These are phyloP conservation scores for Aegotheles bennettii DNA, from an alignment of 2,113 vertebrate species.

Conservation along the genomic window DNA sequence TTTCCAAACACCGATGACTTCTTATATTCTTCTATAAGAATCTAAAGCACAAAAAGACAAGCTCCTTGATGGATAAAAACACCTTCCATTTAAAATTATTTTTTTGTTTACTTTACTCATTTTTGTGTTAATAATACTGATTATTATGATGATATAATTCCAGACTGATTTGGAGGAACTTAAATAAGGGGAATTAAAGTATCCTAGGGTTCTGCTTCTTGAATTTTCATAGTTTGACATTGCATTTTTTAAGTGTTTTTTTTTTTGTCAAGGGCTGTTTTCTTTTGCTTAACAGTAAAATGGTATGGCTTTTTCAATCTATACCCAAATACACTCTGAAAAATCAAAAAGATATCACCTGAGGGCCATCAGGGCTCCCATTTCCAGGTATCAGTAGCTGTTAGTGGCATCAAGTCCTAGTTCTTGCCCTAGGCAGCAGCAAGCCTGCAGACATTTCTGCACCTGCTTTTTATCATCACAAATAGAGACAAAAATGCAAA, in stretches of 20 bases:
- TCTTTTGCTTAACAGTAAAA: neutral
- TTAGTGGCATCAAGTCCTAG: neutral
- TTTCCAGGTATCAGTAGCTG: neutral
- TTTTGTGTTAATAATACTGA: neutral
- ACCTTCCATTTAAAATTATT: neutral
- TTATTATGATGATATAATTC: neutral
- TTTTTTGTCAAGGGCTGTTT: neutral
- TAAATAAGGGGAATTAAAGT: neutral
- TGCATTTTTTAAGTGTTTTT: neutral
- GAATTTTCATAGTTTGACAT: neutral
- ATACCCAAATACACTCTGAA: neutral
- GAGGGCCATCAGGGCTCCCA: neutral
- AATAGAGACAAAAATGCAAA: neutral
- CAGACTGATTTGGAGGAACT: neutral
- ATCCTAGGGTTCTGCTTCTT: neutral
- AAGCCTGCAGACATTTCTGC: neutral
- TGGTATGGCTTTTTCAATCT: neutral
- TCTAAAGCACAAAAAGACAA: neutral
- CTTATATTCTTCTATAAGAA: neutral
- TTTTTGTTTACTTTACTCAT: neutral
- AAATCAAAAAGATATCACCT: neutral
- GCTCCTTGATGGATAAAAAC: neutral
- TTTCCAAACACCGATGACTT: neutral
- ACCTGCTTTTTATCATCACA: neutral
- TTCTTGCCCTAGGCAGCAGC: neutral